Base-by-base conservation (phyloP, 1,140 invertebrate species). In the Bombus waltoni region DNA sequence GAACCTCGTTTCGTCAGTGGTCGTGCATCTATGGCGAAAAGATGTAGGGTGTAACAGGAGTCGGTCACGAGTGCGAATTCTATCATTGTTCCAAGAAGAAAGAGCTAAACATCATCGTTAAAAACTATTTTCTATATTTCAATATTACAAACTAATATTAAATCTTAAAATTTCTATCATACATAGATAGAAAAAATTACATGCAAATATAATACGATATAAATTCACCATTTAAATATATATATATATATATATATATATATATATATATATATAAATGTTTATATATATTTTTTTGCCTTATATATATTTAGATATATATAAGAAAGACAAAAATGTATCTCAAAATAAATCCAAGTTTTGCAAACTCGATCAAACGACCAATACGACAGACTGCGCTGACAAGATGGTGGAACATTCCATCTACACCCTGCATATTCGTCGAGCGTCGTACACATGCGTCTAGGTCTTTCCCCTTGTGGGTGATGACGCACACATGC, bases 11-110 rank as follows among this genome's bases (percentile, higher is more conserved):
- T 86, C 28, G 65, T 76, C 40, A 47, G 83, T 85, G 62, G 84
- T 88, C 59, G 87, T 88, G 68, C 80, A 80, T 82, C 65, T 87
- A 85, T 81, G 59, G 80, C 73, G 72, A 70, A 89, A 47, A 78
- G 42, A 59, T 72, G 68, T 73, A 74, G 66, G 74, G 87, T 89
- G 78, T 44, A 81, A 83, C 40, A 25, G 66, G 42, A 88, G 65
- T 86, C 38, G 11, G 44, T 25, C n/a, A 40, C n/a, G 28, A 73
- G 22, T 73, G 76, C 62, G 53, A 59, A 81, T 80, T 66, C 32
- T n/a, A 11, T 74, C 18, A 47, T 75, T 44, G 28, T 65, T 75
- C n/a, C 9, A 22, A 2, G 53, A n/a, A 44, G 3, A 66, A 18
- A 15, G 1, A 62, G 4, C 25, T 22, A 18, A n/a, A 59, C 28